Conservation (phyloP, 2,888 invertebrate genomes). For the Hymenopus coronatus region DNA sequence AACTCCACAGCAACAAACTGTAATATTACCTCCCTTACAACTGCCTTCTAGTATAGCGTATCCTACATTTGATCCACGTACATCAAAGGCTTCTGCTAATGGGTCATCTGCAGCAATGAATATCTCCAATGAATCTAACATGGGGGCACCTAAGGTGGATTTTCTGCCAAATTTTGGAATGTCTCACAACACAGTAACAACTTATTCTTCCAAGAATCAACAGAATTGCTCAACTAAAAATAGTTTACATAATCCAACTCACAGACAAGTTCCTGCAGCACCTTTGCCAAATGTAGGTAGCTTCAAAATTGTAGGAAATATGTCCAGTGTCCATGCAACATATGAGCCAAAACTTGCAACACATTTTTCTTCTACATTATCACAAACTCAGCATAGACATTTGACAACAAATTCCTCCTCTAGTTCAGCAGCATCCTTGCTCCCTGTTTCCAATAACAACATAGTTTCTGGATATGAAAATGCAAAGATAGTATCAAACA, state of each 20-base stretch:
- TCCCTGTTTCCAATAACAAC: slow-evolving; percentile 9
- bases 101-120: slow-evolving; percentile 32
- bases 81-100: background rate
- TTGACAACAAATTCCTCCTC: slow-evolving; percentile 5
- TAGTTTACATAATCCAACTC: slow-evolving; percentile 37
- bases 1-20: slow-evolving; percentile 32
- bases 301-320: slow-evolving; percentile 41
- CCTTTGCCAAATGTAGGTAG: slow-evolving; percentile 44
- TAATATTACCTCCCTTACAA: slow-evolving; percentile 39
- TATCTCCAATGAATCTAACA: slow-evolving; percentile 40
- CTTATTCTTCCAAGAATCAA: background rate
- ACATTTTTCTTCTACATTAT: slow-evolving; percentile 4
- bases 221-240: slow-evolving; percentile 7
- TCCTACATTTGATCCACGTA: slow-evolving; percentile 36
- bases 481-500: slow-evolving; percentile 14
- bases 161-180: slow-evolving; percentile 72
- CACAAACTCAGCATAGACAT: slow-evolving; percentile 20
- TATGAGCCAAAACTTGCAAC: slow-evolving; percentile 19
- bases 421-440: background rate
- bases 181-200: slow-evolving; percentile 35
- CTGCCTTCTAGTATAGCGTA: slow-evolving; percentile 39
- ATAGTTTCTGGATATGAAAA: slow-evolving; percentile 18
- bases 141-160: slow-evolving; percentile 67
- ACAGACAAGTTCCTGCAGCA: slow-evolving; percentile 37
- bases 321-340: slow-evolving; percentile 36